phyloP scores from a whole-genome alignment of 2,113 vertebrate genomes.

The Rhegmatorhina hoffmannsi region DNA sequence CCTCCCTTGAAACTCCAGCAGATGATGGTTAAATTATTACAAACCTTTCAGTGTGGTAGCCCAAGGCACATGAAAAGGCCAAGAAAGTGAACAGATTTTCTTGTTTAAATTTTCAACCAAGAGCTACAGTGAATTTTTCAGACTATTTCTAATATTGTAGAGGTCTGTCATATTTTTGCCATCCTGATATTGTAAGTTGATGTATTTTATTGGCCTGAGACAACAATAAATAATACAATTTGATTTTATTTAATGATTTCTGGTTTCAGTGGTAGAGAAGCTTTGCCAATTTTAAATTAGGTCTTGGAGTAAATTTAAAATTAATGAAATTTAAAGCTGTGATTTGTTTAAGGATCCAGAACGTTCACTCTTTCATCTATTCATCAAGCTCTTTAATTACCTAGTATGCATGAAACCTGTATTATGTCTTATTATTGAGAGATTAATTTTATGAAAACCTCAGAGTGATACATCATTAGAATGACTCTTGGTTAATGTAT shows the following conservation, averaged over 20 bases:
- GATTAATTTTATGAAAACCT: conserved; percentile 69
- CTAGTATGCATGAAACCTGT: conserved; percentile 56
- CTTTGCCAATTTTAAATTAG: conserved; percentile 62
- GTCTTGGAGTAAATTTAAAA: conserved; percentile 65
- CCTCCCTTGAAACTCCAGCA: not conserved
- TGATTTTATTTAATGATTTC: conserved; percentile 47
- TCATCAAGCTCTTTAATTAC: conserved; percentile 66
- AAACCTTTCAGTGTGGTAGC: conserved; percentile 16
- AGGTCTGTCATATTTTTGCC: not conserved
- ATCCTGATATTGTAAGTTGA: not conserved
- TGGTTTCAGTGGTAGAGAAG: conserved; percentile 6
- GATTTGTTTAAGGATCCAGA: conserved; percentile 68
- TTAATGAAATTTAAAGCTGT: conserved; percentile 70
- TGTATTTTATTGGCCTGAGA: conserved; percentile 14
- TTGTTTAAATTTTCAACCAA: conserved; percentile 38
- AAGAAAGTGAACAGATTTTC: conserved; percentile 1
- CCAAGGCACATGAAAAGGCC: conserved; percentile 7
- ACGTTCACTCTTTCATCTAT: conserved; percentile 65
- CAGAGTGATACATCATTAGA: conserved; percentile 60
- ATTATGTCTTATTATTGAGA: conserved; percentile 71
- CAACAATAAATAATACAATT: conserved; percentile 51
- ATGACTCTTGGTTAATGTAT: conserved; percentile 52
- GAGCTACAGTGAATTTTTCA: conserved; percentile 1
- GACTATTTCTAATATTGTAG: conserved; percentile 1
- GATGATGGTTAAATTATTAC: conserved; percentile 19